Evolutionary conservation across 1,140 invertebrate genomes (phyloP).

Genomic region (Anthonomus grandis): DNA sequence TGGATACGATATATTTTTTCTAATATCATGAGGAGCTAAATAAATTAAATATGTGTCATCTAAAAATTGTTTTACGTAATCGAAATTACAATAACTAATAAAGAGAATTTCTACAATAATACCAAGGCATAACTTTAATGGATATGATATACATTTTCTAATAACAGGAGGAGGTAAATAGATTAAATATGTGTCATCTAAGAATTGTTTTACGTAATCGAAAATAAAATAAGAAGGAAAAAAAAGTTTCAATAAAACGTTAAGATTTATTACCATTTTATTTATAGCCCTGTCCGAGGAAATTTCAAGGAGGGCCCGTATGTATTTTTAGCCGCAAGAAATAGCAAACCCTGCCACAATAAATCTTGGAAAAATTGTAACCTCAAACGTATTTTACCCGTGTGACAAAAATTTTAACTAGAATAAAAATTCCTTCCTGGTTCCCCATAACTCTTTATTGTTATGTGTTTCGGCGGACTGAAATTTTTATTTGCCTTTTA

Average conservation of each 20-base stretch:
- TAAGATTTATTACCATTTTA: conserved; percentile 23
- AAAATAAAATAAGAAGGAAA: conserved; percentile 8
- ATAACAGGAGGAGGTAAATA: no score
- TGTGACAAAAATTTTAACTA: conserved; percentile 30
- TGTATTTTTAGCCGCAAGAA: conserved; percentile 20
- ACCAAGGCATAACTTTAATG: no score
- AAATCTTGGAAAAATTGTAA: conserved; percentile 29
- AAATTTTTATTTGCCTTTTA: conserved; percentile 31
- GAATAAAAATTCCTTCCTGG: conserved; percentile 29
- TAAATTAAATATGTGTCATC: no score
- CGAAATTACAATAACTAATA: background rate
- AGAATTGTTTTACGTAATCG: background rate
- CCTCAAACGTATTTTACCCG: conserved; percentile 26
- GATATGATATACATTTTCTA: no score
- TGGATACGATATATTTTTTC: no score
- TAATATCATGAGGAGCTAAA: no score
- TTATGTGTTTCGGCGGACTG: conserved; percentile 27
- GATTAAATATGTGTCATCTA: no score
- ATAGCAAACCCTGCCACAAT: conserved; percentile 20
- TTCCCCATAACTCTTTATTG: conserved; percentile 29
- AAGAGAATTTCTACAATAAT: no score
- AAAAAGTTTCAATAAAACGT: conserved; percentile 24
- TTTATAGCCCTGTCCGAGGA: conserved; percentile 18
- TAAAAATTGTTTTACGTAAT: background rate
- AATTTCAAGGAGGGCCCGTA: conserved; percentile 17